Evolutionary conservation across 2,888 invertebrate species (phyloP), one percentile per base, ranked within the genome.

Genomic region (Philopedon plagiatum): DNA sequence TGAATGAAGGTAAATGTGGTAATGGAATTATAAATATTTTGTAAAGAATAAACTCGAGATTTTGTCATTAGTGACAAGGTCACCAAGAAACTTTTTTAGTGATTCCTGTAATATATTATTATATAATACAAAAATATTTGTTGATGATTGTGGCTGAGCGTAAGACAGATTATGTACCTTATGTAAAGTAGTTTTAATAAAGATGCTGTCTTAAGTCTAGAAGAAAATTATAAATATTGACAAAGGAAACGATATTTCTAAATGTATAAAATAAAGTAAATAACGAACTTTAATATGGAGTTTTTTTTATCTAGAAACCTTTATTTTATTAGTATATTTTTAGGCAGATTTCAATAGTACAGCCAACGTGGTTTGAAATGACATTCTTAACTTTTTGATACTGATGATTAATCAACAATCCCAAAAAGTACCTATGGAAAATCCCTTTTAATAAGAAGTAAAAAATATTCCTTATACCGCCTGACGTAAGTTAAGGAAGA

Each of bases 181-280:
- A 85, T 85, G 85, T 85, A 85, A 84, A 85, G 83, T 85, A 85
- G 84, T 80, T 83, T 83, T 80, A 73, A 65, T 82, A 74, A 75
- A 73, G 67, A 78, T 80, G 80, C 80, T 84, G 83, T 84, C 83
- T 74, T 84, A 83, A 84, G 82, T 82, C 83, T 85, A 84, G 83
- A 76, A 81, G 80, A 80, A 81, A 79, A 83, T 82, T 83, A 84
- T 84, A 81, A 84, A 84, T 83, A 84, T 82, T 82, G 81, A 80
- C 81, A 44, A 68, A 80, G 81, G 83, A 82, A 83, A 81, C 83
- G 81, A 81, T 84, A 85, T 85, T 85, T 85, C 84, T 85, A 85
- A 85, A 85, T 85, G 85, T 85, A 83, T 85, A 85, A 85, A 85
- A 84, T 85, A 84, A 84, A 81, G 80, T 81, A 80, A 81, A 82